Base-by-base conservation (phyloP, 2,113 vertebrate genomes). In the Chamaea fasciata region DNA sequence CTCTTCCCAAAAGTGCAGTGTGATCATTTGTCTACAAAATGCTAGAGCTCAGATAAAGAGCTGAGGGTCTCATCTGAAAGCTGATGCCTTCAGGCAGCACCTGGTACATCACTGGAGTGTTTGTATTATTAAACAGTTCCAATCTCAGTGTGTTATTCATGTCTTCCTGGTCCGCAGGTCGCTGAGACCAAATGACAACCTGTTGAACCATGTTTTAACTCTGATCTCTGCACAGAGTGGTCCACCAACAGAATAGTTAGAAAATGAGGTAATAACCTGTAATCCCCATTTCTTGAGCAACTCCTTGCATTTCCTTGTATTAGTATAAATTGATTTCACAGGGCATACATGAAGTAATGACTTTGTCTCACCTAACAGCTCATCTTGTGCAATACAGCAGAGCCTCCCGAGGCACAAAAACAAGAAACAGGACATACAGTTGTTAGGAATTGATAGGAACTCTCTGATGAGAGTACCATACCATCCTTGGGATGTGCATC, bases 11-110 rank as follows among this genome's bases (percentile, higher is more conserved):
- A 94, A 55, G 44, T 24, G 47, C 85, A 78, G 18, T 39, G 27
- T 37, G 71, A 83, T 93, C 71, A 68, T 93, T 91, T 87, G 68
- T 93, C 90, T 88, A 9, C 60, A 77, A 52, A 83, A 94, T 47
- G n/a, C 47, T 67, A 37, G 52, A 88, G 77, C 78, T 65, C 67
- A 96, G 85, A 93, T 78, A 80, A 93, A 83, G 60, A 49, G 68
- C 41, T 68, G 65, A 37, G 53, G 31, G 64, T 84, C 59, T 81
- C 15, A 0, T 65, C 78, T 80, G 75, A 90, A 83, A 80, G 60
- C 60, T 60, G 47, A 41, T 63, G 47, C 76, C 76, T 85, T 95
- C 77, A 75, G 56, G 71, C 35, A 93, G 79, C 88, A 92, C 90
- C 73, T 75, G 85, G 79, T 75, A 67, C 53, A 79, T 94, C 89